Evolutionary conservation across 2,113 vertebrate genomes (phyloP).

Genomic region (Dasyurus viverrinus): DNA sequence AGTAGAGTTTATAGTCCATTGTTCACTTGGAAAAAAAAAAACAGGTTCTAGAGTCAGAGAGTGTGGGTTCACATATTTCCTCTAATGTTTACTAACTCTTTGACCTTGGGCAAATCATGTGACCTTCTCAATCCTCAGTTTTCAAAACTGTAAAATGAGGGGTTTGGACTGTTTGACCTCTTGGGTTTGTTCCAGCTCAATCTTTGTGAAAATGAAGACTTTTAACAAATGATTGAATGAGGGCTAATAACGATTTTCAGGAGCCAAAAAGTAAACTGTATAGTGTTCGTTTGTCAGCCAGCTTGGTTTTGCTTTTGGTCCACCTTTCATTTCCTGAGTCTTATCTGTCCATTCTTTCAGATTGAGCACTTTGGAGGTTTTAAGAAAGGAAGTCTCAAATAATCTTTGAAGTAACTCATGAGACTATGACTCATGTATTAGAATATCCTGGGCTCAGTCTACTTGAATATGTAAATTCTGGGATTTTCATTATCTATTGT

Average conservation of each 20-base stretch:
- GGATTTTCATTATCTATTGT: background rate
- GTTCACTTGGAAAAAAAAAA: background rate
- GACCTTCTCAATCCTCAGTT: background rate
- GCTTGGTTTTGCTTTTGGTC: background rate
- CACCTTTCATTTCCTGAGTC: background rate
- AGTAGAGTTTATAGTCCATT: background rate
- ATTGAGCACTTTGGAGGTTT: background rate
- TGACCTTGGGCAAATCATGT: background rate
- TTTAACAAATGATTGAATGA: background rate
- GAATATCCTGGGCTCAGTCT: background rate
- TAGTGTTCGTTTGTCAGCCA: constrained; percentile 12
- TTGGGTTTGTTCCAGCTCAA: background rate
- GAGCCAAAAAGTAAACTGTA: background rate
- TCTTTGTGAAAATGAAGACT: background rate
- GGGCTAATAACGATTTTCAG: constrained; percentile 2
- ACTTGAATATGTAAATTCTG: background rate
- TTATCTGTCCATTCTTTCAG: background rate
- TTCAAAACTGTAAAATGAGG: background rate
- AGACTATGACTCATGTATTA: background rate
- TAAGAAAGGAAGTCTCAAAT: constrained; percentile 34
- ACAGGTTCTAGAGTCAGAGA: background rate
- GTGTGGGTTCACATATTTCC: background rate
- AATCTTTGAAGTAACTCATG: background rate
- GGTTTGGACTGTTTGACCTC: background rate
- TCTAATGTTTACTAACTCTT: background rate